phyloP scores from a whole-genome alignment of 1,140 invertebrate species.

The Camponotus floridanus region DNA sequence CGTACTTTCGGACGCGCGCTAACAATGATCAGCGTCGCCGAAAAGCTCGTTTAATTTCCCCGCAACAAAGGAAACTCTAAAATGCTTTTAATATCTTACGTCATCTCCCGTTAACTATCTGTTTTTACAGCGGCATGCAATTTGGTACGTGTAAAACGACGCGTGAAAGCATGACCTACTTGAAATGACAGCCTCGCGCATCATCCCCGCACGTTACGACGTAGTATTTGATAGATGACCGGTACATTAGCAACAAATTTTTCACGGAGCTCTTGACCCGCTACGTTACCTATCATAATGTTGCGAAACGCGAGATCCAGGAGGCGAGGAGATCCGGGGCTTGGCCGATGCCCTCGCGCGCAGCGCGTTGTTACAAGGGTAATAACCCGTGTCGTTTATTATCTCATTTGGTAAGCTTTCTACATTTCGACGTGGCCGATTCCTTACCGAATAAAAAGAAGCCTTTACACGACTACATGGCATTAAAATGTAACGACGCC shows the following conservation, averaged over 20 bases:
- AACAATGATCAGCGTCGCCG: slow-evolving; percentile 3
- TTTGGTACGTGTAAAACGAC: slow-evolving; percentile 4
- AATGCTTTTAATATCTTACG: slow-evolving; percentile 39
- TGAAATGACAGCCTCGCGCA: slow-evolving; percentile 46
- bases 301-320: neutral
- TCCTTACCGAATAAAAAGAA: slow-evolving; percentile 16
- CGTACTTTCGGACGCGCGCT: slow-evolving; percentile 1
- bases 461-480: slow-evolving; percentile 10
- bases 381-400: slow-evolving; percentile 45
- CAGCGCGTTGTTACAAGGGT: neutral
- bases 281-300: slow-evolving; percentile 12
- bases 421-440: slow-evolving; percentile 24
- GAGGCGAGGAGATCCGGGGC: too few species aligned
- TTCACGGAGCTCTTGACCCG: slow-evolving; percentile 23
- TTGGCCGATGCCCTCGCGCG: neutral
- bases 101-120: neutral
- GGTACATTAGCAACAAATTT: slow-evolving; percentile 44
- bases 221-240: slow-evolving; percentile 46
- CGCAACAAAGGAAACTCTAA: neutral
- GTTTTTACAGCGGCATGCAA: slow-evolving; percentile 13
- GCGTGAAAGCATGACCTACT: slow-evolving; percentile 15
- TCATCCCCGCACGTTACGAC: slow-evolving; percentile 42
- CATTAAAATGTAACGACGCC: slow-evolving; percentile 40
- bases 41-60: slow-evolving; percentile 4
- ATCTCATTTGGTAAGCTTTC: slow-evolving; percentile 49